A percentile compares a stretch with the other conserved stretches of the same genome.
Evolutionary conservation across 2,888 invertebrate species (phyloP).

Genomic region (Hyposoter didymator): DNA sequence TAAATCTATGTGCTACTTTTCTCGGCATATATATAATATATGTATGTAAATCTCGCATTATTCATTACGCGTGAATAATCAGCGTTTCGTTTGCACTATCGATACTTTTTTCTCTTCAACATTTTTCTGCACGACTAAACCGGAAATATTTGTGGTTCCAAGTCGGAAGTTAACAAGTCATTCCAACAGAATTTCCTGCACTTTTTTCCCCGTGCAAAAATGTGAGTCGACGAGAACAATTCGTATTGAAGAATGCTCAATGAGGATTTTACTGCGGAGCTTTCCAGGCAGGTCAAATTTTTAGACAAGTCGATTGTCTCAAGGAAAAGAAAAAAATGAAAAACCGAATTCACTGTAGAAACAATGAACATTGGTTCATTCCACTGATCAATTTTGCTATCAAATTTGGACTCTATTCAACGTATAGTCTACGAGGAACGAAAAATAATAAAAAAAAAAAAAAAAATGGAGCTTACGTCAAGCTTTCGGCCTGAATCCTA

Average conservation of each 20-base stretch:
- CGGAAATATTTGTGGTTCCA: background rate
- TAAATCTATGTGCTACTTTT: constrained; percentile 30
- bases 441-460: background rate
- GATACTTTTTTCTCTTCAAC: background rate
- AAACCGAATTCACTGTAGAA: no score
- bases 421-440: background rate
- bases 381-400: no score
- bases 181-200: background rate
- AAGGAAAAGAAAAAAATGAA: no score
- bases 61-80: background rate
- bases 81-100: background rate
- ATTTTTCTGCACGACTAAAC: background rate
- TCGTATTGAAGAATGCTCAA: background rate
- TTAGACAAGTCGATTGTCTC: background rate
- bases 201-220: background rate
- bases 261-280: no score
- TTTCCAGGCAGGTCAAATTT: background rate
- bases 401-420: background rate
- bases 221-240: background rate
- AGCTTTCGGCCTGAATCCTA: background rate
- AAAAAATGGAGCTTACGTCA: background rate
- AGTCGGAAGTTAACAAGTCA: background rate
- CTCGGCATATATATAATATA: background rate
- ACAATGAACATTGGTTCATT: no score
- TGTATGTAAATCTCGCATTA: background rate